A percentile compares a stretch with the other conserved stretches of the same genome.
phyloP scores from a whole-genome alignment of 1,140 invertebrate genomes.

The Ephestia elutella region DNA sequence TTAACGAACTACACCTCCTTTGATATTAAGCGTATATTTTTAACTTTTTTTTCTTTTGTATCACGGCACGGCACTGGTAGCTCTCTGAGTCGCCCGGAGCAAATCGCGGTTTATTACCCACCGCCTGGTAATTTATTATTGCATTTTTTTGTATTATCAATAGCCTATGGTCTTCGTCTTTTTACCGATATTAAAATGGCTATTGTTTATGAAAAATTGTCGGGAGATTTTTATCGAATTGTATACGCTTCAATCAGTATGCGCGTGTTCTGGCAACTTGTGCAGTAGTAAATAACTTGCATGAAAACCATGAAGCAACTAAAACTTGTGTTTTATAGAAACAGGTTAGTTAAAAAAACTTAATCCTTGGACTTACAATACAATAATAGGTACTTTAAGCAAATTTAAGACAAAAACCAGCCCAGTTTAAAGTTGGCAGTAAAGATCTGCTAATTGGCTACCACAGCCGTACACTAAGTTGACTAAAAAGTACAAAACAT shows the following conservation, averaged over 20 bases:
- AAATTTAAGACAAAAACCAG: no score
- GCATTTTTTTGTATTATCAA: conserved; percentile 73
- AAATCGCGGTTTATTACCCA: conserved; percentile 69
- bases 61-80: conserved; percentile 61
- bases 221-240: conserved; percentile 48
- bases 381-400: no score
- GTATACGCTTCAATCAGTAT: conserved; percentile 29
- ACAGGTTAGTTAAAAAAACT: no score
- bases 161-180: conserved; percentile 57
- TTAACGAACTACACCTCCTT: conserved; percentile 69
- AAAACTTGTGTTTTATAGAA: no score
- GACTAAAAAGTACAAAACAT: background rate
- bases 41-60: conserved; percentile 45
- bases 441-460: no score
- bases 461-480: no score
- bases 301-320: background rate
- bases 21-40: conserved; percentile 70
- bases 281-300: background rate
- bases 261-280: conserved; percentile 6
- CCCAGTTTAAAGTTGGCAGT: no score
- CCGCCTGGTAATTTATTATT: conserved; percentile 69
- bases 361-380: no score
- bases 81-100: conserved; percentile 62
- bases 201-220: conserved; percentile 72
- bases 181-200: conserved; percentile 68